Percentiles rank a stretch among this genome's conserved stretches.
These are phyloP conservation scores for Hiodon alosoides DNA, from an alignment of 2,113 vertebrate species.

Conservation along the genomic window DNA sequence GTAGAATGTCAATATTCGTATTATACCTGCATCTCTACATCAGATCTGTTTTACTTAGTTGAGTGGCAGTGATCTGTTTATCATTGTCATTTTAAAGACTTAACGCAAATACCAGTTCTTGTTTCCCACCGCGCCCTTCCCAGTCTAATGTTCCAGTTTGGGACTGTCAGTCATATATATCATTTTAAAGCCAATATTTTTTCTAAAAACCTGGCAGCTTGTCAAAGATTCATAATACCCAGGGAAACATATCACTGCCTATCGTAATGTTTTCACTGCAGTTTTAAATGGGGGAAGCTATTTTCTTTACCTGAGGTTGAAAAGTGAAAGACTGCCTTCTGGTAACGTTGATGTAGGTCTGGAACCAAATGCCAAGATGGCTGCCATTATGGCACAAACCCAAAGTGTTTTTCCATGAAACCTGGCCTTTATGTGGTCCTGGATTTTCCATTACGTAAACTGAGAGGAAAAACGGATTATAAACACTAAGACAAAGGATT, in stretches of 20 bases:
- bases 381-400: neutral
- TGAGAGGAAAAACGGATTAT: too few relatives aligned
- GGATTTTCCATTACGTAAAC: too few relatives aligned
- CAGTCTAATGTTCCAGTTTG: neutral
- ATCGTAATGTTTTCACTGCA: constrained; percentile 10
- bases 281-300: neutral
- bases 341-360: constrained; percentile 3
- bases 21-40: too few relatives aligned
- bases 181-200: neutral
- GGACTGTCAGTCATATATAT: neutral
- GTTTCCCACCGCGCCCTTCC: neutral
- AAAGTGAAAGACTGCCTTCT: constrained; percentile 15
- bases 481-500: too few relatives aligned
- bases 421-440: too few relatives aligned
- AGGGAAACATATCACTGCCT: neutral
- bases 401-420: neutral
- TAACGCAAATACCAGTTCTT: constrained; percentile 2
- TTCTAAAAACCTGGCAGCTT: neutral
- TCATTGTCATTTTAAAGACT: neutral
- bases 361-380: neutral
- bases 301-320: neutral
- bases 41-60: too few relatives aligned
- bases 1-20: too few relatives aligned
- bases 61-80: too few relatives aligned
- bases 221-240: neutral